Evolutionary conservation across 1,140 invertebrate species (phyloP).

Genomic region (Melanaphis sacchari): DNA sequence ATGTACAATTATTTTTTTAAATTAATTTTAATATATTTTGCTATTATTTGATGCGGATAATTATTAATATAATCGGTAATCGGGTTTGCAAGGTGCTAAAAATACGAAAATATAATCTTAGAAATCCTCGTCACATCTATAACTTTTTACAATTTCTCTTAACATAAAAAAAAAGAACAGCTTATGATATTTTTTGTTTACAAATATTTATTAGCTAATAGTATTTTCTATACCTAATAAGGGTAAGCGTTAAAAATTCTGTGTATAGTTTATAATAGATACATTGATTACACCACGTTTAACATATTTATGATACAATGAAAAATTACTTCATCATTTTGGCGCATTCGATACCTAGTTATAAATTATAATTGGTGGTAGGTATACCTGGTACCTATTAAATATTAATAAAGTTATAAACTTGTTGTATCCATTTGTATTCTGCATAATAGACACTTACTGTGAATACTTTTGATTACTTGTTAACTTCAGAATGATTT

Average conservation of each 20-base stretch:
- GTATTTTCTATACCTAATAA: no score
- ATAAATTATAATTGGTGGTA: no score
- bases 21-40: background rate
- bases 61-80: background rate
- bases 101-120: background rate
- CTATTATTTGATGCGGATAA: background rate
- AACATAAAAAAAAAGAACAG: background rate
- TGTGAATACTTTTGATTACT: background rate
- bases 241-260: no score
- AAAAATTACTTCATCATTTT: background rate
- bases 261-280: background rate
- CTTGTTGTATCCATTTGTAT: no score
- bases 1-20: background rate
- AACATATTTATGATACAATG: background rate
- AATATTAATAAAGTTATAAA: no score
- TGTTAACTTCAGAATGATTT: background rate
- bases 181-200: no score
- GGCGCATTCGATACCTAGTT: no score
- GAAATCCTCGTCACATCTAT: background rate
- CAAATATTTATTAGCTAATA: no score
- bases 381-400: no score
- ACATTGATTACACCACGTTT: background rate
- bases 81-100: background rate
- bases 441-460: no score
- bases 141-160: background rate